Evolutionary conservation across 1,140 invertebrate species (phyloP), one percentile per base, ranked within the genome.

Genomic region (Cyclargus thomasi): DNA sequence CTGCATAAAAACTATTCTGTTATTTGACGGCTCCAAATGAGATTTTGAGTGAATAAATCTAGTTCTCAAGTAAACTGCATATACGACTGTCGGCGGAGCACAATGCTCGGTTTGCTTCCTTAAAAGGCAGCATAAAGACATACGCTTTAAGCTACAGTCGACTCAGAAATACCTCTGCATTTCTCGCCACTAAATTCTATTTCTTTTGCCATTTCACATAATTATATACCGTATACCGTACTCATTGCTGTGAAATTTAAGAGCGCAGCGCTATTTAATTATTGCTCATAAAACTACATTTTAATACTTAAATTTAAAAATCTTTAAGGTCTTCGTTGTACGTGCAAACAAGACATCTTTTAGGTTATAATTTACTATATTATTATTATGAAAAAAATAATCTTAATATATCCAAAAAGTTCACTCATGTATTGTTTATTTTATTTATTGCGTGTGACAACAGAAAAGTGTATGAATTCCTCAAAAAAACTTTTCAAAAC

Each of bases 121-220:
- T 59, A 59, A 59, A 59, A 59, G 55, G 55, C 55, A 59, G 55
- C 55, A 59, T 59, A 59, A 59, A 59, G 17, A 59, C 55, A 59
- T 59, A 59, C 55, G 18, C 55, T 59, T 21, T 59, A 20, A 59
- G 55, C 55, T 21, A 21, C 55, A 59, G 20, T 21, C 55, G 55
- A 59, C 18, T 59, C 55, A 21, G 20, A 59, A 59, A 59, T 59
- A 59, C 55, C 1, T 59, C 18, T 18, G 20, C 39, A 47, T 47
- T 47, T 47, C 55, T 59, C 20, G 18, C 20, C 55, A 59, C 55
- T 59, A 20, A 59, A 59, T 59, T 59, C 18, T 20, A 55, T 55
- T 55, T 55, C 18, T 18, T 20, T 55, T 17, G 53, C 18, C 39
- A 14, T 47, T 47, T 47, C 14, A 47, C 1, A 47, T 47, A 47